Percentiles rank a stretch among this genome's conserved stretches.
Evolutionary conservation across 2,113 vertebrate genomes (phyloP).

Genomic region (Taxidea taxus): DNA sequence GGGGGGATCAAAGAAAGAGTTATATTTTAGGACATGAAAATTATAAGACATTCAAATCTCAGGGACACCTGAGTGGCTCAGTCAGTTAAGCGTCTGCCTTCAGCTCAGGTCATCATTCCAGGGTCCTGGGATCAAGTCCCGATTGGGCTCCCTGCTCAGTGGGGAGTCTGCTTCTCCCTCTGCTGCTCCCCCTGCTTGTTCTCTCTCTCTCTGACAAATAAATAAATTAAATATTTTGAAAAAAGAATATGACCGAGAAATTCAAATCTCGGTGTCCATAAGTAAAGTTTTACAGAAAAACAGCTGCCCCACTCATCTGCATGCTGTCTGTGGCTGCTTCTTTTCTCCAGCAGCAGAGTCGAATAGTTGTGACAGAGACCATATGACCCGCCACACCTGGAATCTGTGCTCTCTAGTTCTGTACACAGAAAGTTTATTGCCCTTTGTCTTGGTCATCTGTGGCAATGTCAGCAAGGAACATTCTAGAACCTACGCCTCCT

Average conservation of each 20-base stretch:
- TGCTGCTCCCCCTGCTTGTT: no score
- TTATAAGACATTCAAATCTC: background rate
- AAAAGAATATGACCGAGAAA: background rate
- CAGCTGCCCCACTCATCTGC: accelerated
- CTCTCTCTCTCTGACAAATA: no score
- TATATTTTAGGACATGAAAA: background rate
- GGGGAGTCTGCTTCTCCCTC: no score
- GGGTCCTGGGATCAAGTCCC: no score
- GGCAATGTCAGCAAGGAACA: background rate
- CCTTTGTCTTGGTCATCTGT: background rate
- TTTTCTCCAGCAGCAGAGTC: accelerated
- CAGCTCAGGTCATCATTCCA: no score
- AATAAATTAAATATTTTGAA: no score
- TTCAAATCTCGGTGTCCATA: background rate
- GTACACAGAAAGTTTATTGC: accelerated
- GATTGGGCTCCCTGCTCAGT: accelerated
- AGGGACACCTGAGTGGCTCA: no score
- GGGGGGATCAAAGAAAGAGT: background rate
- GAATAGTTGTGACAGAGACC: no score
- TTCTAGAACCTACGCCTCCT: background rate
- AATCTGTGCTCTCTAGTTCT: accelerated
- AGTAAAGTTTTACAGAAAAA: no score
- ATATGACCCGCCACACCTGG: accelerated
- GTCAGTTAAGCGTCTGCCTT: no score
- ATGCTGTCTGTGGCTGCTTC: accelerated